phyloP scores from a whole-genome alignment of 2,113 vertebrate species.

The Percina caprodes region DNA sequence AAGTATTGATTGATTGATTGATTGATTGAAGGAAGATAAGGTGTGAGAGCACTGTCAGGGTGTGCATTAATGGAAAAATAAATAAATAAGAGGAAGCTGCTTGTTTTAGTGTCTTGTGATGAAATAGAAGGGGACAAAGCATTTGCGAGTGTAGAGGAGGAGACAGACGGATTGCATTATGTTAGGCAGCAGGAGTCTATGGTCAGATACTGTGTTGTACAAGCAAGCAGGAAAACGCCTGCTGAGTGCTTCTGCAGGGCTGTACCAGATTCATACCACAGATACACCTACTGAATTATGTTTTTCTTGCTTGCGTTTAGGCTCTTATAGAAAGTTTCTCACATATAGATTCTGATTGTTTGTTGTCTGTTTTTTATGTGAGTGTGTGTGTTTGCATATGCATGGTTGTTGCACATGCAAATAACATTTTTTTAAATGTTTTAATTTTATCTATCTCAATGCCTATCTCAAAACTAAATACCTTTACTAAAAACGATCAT shows the following conservation, averaged over 20 bases:
- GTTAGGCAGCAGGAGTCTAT: conserved; percentile 70
- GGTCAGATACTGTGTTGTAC: conserved; percentile 57
- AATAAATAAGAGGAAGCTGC: neutral
- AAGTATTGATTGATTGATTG: no score
- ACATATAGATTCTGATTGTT: conserved; percentile 1
- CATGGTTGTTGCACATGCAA: neutral
- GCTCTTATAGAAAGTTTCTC: conserved; percentile 12
- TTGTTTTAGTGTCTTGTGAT: conserved; percentile 43
- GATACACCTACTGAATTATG: conserved; percentile 37
- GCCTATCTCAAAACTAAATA: neutral
- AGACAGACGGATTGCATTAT: conserved; percentile 73
- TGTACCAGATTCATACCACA: conserved; percentile 42
- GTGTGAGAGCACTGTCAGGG: no score
- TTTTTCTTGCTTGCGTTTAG: neutral
- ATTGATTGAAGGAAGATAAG: neutral
- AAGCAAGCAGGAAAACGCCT: conserved; percentile 62
- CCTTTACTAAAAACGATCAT: neutral
- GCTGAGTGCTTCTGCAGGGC: conserved; percentile 64
- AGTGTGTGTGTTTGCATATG: neutral
- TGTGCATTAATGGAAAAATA: neutral
- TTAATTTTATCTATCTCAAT: neutral
- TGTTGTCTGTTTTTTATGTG: neutral
- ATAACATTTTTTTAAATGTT: no score
- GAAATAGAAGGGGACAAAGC: conserved; percentile 41
- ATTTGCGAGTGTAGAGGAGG: conserved; percentile 31